These are phyloP conservation scores for Ploceus nigricollis DNA, from an alignment of 2,113 vertebrate genomes.

Conservation along the genomic window DNA sequence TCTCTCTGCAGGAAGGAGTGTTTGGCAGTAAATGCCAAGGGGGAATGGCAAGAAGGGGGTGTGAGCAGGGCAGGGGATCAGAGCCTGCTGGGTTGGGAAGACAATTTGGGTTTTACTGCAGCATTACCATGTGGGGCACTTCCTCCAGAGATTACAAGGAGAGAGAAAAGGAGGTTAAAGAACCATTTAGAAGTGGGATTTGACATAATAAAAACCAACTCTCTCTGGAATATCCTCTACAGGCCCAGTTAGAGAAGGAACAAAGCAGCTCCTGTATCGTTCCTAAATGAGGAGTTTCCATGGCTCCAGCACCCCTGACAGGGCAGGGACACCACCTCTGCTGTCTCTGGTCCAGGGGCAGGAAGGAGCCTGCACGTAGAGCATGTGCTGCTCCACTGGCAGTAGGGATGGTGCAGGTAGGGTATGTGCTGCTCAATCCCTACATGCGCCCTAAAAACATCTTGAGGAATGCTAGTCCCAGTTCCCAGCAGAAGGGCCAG, in stretches of 20 bases:
- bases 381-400: not conserved
- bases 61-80: not conserved
- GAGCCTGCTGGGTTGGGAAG: not conserved
- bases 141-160: not conserved
- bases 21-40: not conserved
- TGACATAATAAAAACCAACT: not conserved
- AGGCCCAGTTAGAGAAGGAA: not conserved
- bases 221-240: not conserved
- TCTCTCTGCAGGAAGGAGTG: not conserved
- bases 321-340: not conserved
- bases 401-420: not conserved
- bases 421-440: not conserved
- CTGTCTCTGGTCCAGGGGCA: not conserved
- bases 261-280: not conserved
- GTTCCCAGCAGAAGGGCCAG: not conserved
- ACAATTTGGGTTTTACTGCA: not conserved
- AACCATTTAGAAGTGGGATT: not conserved
- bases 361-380: not conserved
- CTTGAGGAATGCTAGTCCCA: not conserved
- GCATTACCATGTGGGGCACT: accelerated
- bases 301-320: not conserved
- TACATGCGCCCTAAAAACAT: accelerated
- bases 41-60: accelerated
- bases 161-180: not conserved
- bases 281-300: not conserved